These are phyloP conservation scores for Sebastes oblongus DNA, from an alignment of 2,797 vertebrate genomes.

Conservation along the genomic window DNA sequence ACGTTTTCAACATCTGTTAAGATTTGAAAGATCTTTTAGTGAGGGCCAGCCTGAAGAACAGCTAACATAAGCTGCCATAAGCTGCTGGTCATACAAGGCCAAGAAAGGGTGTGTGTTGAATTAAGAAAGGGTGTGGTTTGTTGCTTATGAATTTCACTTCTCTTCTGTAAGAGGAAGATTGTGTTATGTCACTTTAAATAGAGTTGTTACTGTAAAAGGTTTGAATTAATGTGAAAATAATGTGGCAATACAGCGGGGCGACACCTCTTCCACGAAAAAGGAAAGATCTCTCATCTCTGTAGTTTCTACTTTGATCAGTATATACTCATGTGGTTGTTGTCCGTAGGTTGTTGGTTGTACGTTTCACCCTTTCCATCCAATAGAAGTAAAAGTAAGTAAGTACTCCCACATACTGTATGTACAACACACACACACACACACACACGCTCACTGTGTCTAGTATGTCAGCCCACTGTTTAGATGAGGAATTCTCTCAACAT, in stretches of 20 bases:
- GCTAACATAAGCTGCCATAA: not conserved
- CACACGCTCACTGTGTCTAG: not conserved
- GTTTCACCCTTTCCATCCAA: slow-evolving; percentile 31
- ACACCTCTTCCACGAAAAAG: not conserved
- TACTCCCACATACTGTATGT: slow-evolving; percentile 25
- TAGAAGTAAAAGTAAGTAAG: slow-evolving; percentile 25
- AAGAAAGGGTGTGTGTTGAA: not conserved
- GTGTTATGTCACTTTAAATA: not conserved
- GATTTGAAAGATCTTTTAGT: too few relatives aligned
- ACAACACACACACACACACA: slow-evolving; percentile 1
- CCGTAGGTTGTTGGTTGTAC: slow-evolving; percentile 3
- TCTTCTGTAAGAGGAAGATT: not conserved
- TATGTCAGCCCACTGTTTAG: slow-evolving; percentile 58
- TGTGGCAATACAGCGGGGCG: not conserved
- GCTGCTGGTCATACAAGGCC: not conserved
- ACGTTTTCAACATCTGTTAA: too few relatives aligned
- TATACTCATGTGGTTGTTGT: not conserved
- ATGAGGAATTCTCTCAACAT: slow-evolving; percentile 69
- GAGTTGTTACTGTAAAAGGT: not conserved
- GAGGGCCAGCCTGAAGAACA: accelerated
- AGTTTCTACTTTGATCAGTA: slow-evolving; percentile 2
- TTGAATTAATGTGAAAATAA: not conserved
- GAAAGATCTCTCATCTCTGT: not conserved
- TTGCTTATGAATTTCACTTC: not conserved
- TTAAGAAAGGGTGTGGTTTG: not conserved